These are phyloP conservation scores for Caenorhabditis angaria DNA, from an alignment of 2,888 invertebrate species.

Conservation along the genomic window DNA sequence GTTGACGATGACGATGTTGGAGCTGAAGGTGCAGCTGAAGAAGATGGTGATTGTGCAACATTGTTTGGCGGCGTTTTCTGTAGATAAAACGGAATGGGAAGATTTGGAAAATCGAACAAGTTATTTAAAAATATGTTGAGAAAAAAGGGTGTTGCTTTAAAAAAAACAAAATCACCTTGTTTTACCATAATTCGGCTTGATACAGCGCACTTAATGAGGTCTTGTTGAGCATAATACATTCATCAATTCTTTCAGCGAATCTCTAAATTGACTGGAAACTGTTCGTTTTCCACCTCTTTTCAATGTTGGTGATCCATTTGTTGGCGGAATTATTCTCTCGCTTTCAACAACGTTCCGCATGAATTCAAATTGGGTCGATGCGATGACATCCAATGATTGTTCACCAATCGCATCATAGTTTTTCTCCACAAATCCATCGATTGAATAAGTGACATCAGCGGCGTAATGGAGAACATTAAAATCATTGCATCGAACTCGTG, in stretches of 20 bases:
- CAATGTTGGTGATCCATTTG: conserved; percentile 25
- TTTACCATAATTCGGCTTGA: conserved; percentile 92
- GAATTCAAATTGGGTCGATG: conserved; percentile 48
- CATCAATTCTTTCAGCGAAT: conserved; percentile 91
- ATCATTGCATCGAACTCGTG: conserved; percentile 79
- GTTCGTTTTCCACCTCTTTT: conserved; percentile 76
- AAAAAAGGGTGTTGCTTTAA: too few relatives aligned
- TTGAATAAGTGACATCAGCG: conserved; percentile 84
- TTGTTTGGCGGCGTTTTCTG: background rate
- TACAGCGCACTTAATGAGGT: conserved; percentile 97
- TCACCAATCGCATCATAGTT: conserved; percentile 95
- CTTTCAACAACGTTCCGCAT: conserved; percentile 22
- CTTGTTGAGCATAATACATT: conserved; percentile 90
- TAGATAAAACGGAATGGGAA: background rate
- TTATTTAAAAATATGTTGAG: background rate
- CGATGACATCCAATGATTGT: conserved; percentile 83
- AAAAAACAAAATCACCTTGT: conserved; percentile 74
- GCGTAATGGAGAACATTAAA: conserved; percentile 88
- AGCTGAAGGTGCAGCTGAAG: too few relatives aligned
- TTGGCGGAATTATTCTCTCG: background rate
- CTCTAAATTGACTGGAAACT: conserved; percentile 81
- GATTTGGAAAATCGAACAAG: background rate
- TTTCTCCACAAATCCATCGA: conserved; percentile 92
- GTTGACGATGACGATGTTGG: too few relatives aligned
- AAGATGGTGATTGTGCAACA: too few relatives aligned